Evolutionary conservation across 2,888 invertebrate species (phyloP).

Genomic region (Maniola hyperantus): DNA sequence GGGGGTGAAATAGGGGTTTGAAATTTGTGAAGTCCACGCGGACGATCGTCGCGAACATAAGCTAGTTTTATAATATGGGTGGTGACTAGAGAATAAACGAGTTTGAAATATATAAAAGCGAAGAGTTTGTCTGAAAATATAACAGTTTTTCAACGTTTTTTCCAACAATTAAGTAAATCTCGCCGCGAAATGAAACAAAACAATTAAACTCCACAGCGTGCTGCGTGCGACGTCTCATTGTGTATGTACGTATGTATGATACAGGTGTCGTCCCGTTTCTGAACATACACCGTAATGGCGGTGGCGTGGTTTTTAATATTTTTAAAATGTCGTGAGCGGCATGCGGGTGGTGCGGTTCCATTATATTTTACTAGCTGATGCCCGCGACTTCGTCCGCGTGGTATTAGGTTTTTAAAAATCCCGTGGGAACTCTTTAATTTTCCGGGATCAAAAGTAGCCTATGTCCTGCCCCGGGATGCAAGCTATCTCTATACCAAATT

Average conservation of each 20-base stretch:
- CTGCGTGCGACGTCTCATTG: constrained; percentile 10
- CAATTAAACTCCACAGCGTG: constrained; percentile 30
- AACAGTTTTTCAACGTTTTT: constrained; percentile 7
- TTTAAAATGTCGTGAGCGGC: constrained; percentile 39
- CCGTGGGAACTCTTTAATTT: no score
- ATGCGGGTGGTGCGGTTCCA: constrained; percentile 33
- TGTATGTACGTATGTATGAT: background rate
- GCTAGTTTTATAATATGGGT: no score
- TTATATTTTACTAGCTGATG: no score
- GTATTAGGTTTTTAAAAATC: no score
- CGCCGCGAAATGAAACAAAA: constrained; percentile 19
- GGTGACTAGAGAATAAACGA: no score
- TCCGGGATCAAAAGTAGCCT: no score
- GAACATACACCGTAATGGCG: constrained; percentile 38
- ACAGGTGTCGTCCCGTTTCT: constrained; percentile 35
- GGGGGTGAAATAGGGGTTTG: no score
- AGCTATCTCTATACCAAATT: no score
- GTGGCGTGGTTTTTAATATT: constrained; percentile 41
- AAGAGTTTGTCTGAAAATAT: background rate
- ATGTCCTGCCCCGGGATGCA: no score
- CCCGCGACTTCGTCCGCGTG: no score
- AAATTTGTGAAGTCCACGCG: no score
- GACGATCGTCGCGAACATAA: no score
- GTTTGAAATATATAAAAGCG: background rate
- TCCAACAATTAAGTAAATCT: constrained; percentile 28